A percentile compares a stretch with the other conserved stretches of the same genome.
Evolutionary conservation across 1,140 invertebrate genomes (phyloP).

Genomic region (Pseudachorutes palmiensis): DNA sequence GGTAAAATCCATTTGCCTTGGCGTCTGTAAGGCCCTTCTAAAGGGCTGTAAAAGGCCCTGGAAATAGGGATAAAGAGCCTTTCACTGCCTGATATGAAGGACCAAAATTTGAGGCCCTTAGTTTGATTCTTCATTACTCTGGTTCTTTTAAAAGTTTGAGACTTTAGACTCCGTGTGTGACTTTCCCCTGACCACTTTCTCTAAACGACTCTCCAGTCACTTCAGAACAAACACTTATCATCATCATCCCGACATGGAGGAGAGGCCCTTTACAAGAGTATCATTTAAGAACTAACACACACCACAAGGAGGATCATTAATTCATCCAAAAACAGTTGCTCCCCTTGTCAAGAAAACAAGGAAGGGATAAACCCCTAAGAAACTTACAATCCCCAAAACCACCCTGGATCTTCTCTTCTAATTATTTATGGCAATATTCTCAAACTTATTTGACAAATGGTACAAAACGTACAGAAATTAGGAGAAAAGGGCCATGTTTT

Average conservation of each 20-base stretch:
- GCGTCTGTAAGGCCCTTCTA: neutral
- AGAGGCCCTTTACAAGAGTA: neutral
- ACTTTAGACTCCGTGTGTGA: slow-evolving; percentile 1
- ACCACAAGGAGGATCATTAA: neutral
- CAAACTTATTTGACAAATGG: neutral
- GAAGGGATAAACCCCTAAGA: too few relatives aligned
- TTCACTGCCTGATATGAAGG: too few relatives aligned
- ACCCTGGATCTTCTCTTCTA: too few relatives aligned
- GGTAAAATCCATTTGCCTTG: slow-evolving; percentile 30
- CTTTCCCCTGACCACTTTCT: neutral
- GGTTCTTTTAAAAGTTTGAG: neutral
- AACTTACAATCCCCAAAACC: too few relatives aligned
- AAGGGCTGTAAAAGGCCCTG: neutral
- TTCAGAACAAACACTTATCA: slow-evolving; percentile 11
- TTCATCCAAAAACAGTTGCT: neutral
- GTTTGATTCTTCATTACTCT: too few relatives aligned
- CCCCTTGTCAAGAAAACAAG: too few relatives aligned
- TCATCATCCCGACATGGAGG: slow-evolving; percentile 3
- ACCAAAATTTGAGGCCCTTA: too few relatives aligned
- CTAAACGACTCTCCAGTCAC: neutral
- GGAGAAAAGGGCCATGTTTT: neutral
- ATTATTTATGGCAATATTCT: neutral
- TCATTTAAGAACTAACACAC: neutral
- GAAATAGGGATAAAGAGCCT: neutral
- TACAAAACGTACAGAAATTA: neutral